Percentiles rank a stretch among this genome's conserved stretches.
Evolutionary conservation across 2,888 invertebrate genomes (phyloP).

Genomic region (Nemotelus nigrinus): DNA sequence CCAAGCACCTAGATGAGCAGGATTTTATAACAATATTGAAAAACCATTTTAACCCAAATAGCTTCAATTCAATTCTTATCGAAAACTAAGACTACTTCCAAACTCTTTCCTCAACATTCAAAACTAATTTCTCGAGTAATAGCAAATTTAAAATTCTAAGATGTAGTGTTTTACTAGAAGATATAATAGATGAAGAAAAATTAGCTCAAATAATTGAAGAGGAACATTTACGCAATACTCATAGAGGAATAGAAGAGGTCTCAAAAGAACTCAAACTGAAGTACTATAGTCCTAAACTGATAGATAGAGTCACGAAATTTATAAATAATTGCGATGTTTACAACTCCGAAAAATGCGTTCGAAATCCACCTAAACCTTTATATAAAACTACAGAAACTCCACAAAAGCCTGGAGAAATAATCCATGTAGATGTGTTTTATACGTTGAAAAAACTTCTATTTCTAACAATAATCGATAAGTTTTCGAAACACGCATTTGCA

Average conservation of each 20-base stretch:
- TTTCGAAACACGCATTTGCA: too few species aligned
- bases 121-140: background rate
- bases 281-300: background rate
- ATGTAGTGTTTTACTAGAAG: conserved; percentile 17
- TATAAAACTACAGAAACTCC: background rate
- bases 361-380: background rate
- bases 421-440: background rate
- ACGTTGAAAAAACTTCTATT: background rate
- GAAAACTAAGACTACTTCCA: too few species aligned
- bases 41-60: too few species aligned
- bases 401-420: background rate
- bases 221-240: background rate
- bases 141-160: conserved; percentile 19
- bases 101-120: background rate
- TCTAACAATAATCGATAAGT: background rate
- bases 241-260: background rate
- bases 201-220: conserved; percentile 10
- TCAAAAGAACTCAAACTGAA: conserved; percentile 9
- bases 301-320: background rate
- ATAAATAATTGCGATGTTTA: background rate
- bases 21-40: too few species aligned
- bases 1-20: conserved; percentile 8
- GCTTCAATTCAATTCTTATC: too few species aligned
- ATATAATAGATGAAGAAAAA: conserved; percentile 43
- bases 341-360: background rate